Base-by-base conservation (phyloP, 2,888 invertebrate species). In the Dyspetes luteomarginatus region DNA sequence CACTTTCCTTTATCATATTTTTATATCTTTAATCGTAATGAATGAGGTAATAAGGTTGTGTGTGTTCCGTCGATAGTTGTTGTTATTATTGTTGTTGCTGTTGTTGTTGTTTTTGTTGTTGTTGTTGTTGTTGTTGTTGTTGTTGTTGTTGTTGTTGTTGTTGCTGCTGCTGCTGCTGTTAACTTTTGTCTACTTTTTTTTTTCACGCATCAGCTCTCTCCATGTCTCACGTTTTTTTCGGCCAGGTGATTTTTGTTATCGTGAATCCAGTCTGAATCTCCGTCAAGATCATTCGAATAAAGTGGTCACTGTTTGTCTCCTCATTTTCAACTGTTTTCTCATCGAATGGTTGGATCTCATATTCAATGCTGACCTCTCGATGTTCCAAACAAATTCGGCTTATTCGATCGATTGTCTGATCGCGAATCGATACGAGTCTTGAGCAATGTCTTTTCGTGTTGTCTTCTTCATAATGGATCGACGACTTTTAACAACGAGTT, bases 1-100 rank as follows among this genome's bases (percentile, higher is more conserved):
- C 78, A 75, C 82, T 82, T 81, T 80, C 67, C 67, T 82, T 80
- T 87, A 89, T 88, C 88, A 88, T 84, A 86, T 80, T 82, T 55
- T 89, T 88, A 87, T 89, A 90, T 90, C 89, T 90, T 90, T 90
- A 91, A 90, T 90, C 87, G 88, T 91, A 89, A 90, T 90, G 89
- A 91, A 90, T 91, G 91, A 91, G 91, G 91, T 91, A 91, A 91
- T 91, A 91, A 90, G 91, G 91, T 91, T 91, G 91, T 90, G 88
- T 91, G 87, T 88, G 88, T 89, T 87, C 85, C 84, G 84, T 87
- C 81, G 82, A 68, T 72, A n/a, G n/a, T n/a, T n/a, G n/a, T n/a
- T n/a, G n/a, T 76, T 76, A 72, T 62, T 71, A 52, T 55, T 81
- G 62, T 56, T 72, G 52, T 30, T 77, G 62, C 28, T 76, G 52